Evolutionary conservation across 2,797 vertebrate genomes (phyloP).

Genomic region (Xiphorhynchus erythropygius): DNA sequence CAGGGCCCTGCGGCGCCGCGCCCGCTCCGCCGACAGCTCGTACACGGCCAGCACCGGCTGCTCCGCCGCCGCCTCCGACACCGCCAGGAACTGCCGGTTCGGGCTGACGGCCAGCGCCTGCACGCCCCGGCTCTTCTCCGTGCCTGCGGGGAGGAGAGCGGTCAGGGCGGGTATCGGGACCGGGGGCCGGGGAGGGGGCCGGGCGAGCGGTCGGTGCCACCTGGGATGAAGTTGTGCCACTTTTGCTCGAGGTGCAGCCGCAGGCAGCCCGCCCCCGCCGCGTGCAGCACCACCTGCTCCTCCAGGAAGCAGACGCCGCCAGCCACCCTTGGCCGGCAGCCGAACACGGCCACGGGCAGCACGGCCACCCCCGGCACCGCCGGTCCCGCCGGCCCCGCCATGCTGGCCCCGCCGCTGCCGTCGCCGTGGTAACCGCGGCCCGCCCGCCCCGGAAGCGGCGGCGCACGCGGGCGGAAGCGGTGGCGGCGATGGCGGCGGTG

Average conservation of each 20-base stretch:
- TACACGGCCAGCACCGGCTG: constrained; percentile 83
- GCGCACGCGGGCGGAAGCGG: background rate
- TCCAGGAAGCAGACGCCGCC: constrained; percentile 88
- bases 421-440: background rate
- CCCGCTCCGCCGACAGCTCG: constrained; percentile 84
- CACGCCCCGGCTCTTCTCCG: constrained; percentile 82
- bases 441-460: background rate
- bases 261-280: constrained; percentile 87
- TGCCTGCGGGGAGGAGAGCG: background rate
- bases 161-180: background rate
- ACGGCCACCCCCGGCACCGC: constrained; percentile 65
- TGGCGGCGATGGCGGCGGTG: background rate
- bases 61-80: constrained; percentile 83
- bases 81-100: constrained; percentile 85
- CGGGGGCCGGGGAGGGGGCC: background rate
- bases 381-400: background rate
- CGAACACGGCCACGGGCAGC: constrained; percentile 83
- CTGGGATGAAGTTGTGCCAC: constrained; percentile 88
- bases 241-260: constrained; percentile 84
- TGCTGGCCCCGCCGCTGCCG: constrained; percentile 7
- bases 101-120: constrained; percentile 86
- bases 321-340: constrained; percentile 80
- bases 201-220: constrained; percentile 58
- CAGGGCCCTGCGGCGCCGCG: constrained; percentile 83
- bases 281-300: constrained; percentile 87